Base-by-base conservation (phyloP, 2,888 invertebrate genomes). In the Nematopogon swammerdamellus region DNA sequence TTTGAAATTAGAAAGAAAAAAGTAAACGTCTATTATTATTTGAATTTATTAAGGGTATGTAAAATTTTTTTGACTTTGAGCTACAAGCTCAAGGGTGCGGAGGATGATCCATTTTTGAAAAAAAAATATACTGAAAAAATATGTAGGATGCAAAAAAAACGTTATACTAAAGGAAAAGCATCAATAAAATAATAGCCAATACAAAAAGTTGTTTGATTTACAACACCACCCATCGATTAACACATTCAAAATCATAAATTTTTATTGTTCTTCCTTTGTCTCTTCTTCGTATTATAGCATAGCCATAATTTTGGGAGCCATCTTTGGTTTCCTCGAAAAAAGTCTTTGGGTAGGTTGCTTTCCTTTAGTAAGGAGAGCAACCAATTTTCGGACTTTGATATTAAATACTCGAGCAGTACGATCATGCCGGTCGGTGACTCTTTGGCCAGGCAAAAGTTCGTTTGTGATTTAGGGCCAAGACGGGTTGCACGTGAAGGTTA, bases 401-500 rank as follows among this genome's bases (percentile, higher is more conserved):
- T 55, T 50, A 55, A 60, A 59, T 3, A 59, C 53, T 43, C 58
- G 50, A 17, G 60, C 58, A 25, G 53, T 58, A 18, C 61, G 55
- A 52, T 63, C 62, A 53, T 63, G 60, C 4, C 63, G 42, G 57
- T 60, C 58, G 46, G 47, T 36, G 43, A 59, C 49, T 49, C 47
- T 48, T 54, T 58, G 56, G 19, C 57, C 17, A 29, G 60, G 6
- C 11, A 63, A 25, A 25, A 25, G 25, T 51, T 56, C 57, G 45
- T 62, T 59, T 19, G 44, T 46, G 17, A 72, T 68, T 58, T 72
- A 59, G 68, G 48, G 51, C 68, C 70, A 72, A 49, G 61, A 62
- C 2, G 67, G 68, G 57, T 72, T 72, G 52, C 68, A 68, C 1
- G 72, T 71, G 55, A 71, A 60, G n/a, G 71, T 72, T 8, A 72